These are phyloP conservation scores for Stylophora pistillata DNA, from an alignment of 64 coral and sea anemone species.

Conservation along the genomic window DNA sequence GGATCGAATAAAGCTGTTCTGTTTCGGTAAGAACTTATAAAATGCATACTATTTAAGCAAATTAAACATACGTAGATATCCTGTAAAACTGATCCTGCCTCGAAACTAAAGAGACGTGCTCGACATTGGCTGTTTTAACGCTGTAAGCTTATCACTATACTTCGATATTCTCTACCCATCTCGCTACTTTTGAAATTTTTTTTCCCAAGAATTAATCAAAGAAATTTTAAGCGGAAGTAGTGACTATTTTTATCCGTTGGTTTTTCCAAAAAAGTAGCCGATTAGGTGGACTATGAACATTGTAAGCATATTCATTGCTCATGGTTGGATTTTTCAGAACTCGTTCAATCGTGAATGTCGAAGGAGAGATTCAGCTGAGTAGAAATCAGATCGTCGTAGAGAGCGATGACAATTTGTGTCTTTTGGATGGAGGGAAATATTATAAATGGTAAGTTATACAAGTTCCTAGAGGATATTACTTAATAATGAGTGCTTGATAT, in stretches of 20 bases:
- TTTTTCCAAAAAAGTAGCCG: neutral
- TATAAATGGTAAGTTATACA: conserved; percentile 52
- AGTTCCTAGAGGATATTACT: too few relatives aligned
- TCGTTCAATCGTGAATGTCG: conserved; percentile 36
- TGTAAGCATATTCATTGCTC: neutral
- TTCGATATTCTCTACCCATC: too few relatives aligned
- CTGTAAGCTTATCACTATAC: too few relatives aligned
- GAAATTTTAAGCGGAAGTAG: too few relatives aligned
- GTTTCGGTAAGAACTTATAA: neutral
- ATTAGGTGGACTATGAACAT: neutral
- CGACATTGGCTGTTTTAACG: too few relatives aligned
- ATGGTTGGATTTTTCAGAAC: conserved; percentile 11
- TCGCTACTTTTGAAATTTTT: too few relatives aligned
- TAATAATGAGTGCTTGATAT: too few relatives aligned
- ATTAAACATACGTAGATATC: too few relatives aligned
- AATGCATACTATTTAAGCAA: neutral
- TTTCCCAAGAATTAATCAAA: too few relatives aligned
- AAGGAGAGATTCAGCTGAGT: conserved; percentile 23
- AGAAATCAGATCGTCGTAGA: conserved; percentile 45
- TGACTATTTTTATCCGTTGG: neutral
- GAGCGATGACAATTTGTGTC: conserved; percentile 37
- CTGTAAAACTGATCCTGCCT: too few relatives aligned
- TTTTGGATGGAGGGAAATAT: neutral
- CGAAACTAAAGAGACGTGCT: too few relatives aligned
- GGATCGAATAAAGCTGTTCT: conserved; percentile 22